Conservation (phyloP, 2,797 vertebrate genomes). For the Alca torda region DNA sequence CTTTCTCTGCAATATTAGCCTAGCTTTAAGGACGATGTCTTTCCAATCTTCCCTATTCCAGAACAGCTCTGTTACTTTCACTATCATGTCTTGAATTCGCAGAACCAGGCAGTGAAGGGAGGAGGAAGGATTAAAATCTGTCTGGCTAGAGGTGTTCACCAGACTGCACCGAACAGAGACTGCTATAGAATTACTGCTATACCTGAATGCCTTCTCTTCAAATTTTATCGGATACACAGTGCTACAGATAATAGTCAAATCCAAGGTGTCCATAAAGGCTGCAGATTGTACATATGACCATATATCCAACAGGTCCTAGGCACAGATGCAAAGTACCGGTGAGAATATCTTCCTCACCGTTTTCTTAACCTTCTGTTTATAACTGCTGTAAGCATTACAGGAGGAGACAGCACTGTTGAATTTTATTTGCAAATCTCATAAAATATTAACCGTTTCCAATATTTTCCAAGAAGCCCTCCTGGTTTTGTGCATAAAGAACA, state of each 20-base stretch:
- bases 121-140: neutral
- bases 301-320: neutral
- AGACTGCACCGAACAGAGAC: neutral
- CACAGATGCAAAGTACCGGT: neutral
- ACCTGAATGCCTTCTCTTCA: neutral
- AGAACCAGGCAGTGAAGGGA: neutral
- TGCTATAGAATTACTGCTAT: neutral
- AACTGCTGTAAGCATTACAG: neutral
- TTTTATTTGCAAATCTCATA: constrained; percentile 10
- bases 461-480: neutral
- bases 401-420: neutral
- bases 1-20: neutral
- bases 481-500: neutral
- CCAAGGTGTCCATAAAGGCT: neutral
- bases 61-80: neutral
- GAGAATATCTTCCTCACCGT: neutral
- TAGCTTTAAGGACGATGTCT: neutral
- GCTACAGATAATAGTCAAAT: neutral
- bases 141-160: neutral
- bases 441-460: constrained; percentile 31
- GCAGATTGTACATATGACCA: neutral
- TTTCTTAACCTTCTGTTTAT: neutral
- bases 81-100: neutral
- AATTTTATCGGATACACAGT: neutral
- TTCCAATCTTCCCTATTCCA: neutral